A percentile compares a stretch with the other conserved stretches of the same genome.
phyloP scores from a whole-genome alignment of 2,888 invertebrate species.

The Cerceris ruficornis region DNA sequence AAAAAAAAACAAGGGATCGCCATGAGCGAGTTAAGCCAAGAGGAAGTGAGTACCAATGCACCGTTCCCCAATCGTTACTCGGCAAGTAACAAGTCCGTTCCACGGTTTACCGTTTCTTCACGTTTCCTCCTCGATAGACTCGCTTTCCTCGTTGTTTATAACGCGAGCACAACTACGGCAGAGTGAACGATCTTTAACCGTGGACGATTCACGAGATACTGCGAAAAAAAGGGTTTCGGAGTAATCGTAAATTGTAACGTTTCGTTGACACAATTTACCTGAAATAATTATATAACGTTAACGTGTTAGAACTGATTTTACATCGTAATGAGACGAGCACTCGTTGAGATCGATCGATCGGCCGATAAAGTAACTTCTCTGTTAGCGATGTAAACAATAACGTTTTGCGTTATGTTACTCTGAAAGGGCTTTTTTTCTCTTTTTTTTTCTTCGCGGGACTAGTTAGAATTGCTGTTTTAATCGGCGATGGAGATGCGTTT shows the following conservation, averaged over 20 bases:
- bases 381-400: conserved; percentile 12
- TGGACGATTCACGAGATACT: conserved; percentile 7
- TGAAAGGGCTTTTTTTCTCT: background rate
- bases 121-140: conserved; percentile 21
- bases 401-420: background rate
- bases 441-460: background rate
- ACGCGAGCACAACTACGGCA: conserved; percentile 8
- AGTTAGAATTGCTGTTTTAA: background rate
- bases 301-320: conserved; percentile 28
- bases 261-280: conserved; percentile 19
- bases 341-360: background rate
- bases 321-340: background rate
- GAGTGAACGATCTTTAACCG: background rate
- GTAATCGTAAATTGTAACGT: conserved; percentile 29
- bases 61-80: conserved; percentile 52
- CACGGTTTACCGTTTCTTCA: conserved; percentile 42
- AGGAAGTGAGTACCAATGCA: conserved; percentile 88
- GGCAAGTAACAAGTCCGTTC: background rate
- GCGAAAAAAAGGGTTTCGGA: conserved; percentile 13
- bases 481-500: background rate
- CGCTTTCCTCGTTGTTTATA: conserved; percentile 1
- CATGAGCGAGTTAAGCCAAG: conserved; percentile 94
- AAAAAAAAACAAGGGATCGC: conserved; percentile 60
- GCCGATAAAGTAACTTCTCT: conserved; percentile 5
- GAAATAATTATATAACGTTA: conserved; percentile 51